Evolutionary conservation across 2,888 invertebrate species (phyloP).

Genomic region (Synergus laeviventris): DNA sequence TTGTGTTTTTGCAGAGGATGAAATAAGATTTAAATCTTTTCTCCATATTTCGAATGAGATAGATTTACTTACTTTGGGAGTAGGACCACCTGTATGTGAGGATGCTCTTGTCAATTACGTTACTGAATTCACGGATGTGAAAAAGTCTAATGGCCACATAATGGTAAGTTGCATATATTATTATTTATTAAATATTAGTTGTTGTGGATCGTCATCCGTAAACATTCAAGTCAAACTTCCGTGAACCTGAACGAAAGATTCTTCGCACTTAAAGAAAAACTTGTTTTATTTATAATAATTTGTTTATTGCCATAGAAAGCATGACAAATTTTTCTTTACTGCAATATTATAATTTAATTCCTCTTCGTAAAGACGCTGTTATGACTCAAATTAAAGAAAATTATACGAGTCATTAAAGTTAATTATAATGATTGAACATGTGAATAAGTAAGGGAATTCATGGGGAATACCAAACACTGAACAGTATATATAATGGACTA

Average conservation of each 20-base stretch:
- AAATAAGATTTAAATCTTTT: neutral
- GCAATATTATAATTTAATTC: no score
- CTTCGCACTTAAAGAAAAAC: no score
- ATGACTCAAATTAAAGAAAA: no score
- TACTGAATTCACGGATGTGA: neutral
- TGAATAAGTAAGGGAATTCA: neutral
- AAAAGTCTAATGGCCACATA: neutral
- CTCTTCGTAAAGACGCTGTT: no score
- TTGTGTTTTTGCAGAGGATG: neutral
- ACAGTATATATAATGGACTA: neutral
- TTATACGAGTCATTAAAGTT: neutral
- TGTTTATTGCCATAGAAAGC: no score
- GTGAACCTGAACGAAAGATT: no score
- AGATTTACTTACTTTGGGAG: slow-evolving; percentile 4
- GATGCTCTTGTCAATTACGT: slow-evolving; percentile 17
- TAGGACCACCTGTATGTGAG: slow-evolving; percentile 26
- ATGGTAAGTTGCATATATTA: neutral
- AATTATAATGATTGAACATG: neutral
- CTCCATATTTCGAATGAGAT: slow-evolving; percentile 16
- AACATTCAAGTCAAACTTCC: no score
- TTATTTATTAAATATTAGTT: no score
- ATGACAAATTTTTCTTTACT: no score
- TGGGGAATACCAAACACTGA: neutral
- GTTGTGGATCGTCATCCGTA: no score
- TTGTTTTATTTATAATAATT: no score